These are phyloP conservation scores for Oceanites oceanicus DNA, from an alignment of 2,113 vertebrate genomes.

Conservation along the genomic window DNA sequence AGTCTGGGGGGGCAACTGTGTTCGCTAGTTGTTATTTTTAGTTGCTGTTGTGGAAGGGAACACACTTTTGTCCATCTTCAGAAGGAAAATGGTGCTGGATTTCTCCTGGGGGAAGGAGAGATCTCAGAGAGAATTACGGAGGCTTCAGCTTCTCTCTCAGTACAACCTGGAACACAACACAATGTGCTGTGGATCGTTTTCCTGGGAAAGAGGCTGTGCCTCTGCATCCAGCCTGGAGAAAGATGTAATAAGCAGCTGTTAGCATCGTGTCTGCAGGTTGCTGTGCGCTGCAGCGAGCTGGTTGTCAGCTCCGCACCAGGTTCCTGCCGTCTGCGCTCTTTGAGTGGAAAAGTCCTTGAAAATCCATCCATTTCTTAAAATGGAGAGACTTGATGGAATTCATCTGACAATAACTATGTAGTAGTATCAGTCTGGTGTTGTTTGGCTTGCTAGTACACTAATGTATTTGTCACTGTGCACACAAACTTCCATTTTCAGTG, in stretches of 20 bases:
- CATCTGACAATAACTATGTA: neutral
- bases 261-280: neutral
- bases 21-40: neutral
- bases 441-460: neutral
- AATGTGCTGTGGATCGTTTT: neutral
- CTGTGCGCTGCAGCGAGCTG: neutral
- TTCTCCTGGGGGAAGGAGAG: neutral
- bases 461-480: neutral
- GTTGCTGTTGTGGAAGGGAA: neutral
- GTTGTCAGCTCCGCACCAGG: neutral
- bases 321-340: neutral
- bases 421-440: neutral
- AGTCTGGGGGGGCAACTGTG: neutral
- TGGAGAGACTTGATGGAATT: neutral
- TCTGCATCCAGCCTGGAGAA: neutral
- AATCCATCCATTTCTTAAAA: neutral
- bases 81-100: neutral
- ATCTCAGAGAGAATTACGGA: neutral
- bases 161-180: neutral
- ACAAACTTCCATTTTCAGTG: neutral
- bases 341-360: neutral
- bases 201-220: neutral
- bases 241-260: neutral
- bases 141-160: neutral
- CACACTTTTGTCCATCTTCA: neutral